Percentiles rank a stretch among this genome's conserved stretches.
phyloP scores from a whole-genome alignment of 2,797 vertebrate species.

The Propithecus perrieri region DNA sequence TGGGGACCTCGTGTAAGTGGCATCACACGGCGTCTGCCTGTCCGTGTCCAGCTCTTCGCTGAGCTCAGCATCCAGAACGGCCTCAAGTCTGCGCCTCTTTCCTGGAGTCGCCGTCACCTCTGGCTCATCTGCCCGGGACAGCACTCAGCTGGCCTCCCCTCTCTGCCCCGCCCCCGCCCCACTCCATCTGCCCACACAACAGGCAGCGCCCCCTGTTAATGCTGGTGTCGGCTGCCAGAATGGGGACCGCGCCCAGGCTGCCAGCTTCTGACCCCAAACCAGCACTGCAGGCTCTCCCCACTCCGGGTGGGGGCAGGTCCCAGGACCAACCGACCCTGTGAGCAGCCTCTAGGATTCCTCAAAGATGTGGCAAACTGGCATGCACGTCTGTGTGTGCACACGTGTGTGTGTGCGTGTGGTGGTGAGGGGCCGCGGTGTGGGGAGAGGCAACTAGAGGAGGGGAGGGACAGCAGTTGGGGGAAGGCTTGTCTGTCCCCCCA shows the following conservation, averaged over 20 bases:
- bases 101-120: neutral
- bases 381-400: neutral
- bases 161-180: too few relatives aligned
- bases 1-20: neutral
- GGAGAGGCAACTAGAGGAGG: neutral
- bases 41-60: neutral
- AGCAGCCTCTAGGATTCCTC: too few relatives aligned
- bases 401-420: accelerated
- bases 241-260: neutral
- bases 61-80: accelerated
- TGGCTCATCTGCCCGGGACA: neutral
- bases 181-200: neutral
- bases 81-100: accelerated
- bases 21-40: accelerated
- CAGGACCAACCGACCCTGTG: neutral
- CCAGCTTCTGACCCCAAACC: too few relatives aligned
- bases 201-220: neutral
- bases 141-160: neutral
- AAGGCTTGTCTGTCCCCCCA: neutral
- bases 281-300: neutral
- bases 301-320: neutral
- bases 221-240: neutral
- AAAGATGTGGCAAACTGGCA: neutral
- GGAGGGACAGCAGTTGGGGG: neutral
- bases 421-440: neutral